Conservation (phyloP, 1,140 invertebrate genomes). For the Hyles euphorbiae region DNA sequence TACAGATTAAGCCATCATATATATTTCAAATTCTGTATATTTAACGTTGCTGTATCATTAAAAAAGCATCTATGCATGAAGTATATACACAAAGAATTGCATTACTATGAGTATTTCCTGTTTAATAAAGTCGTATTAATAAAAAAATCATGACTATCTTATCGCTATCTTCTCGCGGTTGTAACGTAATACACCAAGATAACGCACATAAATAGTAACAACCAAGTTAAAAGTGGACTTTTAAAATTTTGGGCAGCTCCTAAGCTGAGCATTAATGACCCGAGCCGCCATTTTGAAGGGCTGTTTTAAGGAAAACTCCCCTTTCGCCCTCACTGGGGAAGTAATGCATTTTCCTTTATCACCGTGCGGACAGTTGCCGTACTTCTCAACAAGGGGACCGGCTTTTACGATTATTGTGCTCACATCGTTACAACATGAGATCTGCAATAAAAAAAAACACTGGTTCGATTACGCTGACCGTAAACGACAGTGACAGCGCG, state of each 20-base stretch:
- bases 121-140: no score
- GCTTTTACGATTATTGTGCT: conserved; percentile 69
- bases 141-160: no score
- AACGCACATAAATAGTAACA: conserved; percentile 22
- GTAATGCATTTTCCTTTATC: conserved; percentile 73
- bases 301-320: conserved; percentile 57
- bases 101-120: no score
- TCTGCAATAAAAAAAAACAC: conserved; percentile 48
- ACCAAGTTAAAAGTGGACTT: conserved; percentile 56
- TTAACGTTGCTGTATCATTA: no score
- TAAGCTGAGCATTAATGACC: conserved; percentile 60
- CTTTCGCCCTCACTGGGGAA: conserved; percentile 50
- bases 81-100: no score
- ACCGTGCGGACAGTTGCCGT: conserved; percentile 60
- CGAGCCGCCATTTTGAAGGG: conserved; percentile 58
- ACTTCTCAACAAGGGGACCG: conserved; percentile 54
- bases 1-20: no score
- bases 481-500: conserved; percentile 18
- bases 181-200: no score
- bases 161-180: no score
- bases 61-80: no score
- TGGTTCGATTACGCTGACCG: conserved; percentile 27
- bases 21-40: no score
- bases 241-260: conserved; percentile 56
- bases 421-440: conserved; percentile 45